A percentile compares a stretch with the other conserved stretches of the same genome.
phyloP scores from a whole-genome alignment of 2,113 vertebrate species.

The Pelusios castaneus region DNA sequence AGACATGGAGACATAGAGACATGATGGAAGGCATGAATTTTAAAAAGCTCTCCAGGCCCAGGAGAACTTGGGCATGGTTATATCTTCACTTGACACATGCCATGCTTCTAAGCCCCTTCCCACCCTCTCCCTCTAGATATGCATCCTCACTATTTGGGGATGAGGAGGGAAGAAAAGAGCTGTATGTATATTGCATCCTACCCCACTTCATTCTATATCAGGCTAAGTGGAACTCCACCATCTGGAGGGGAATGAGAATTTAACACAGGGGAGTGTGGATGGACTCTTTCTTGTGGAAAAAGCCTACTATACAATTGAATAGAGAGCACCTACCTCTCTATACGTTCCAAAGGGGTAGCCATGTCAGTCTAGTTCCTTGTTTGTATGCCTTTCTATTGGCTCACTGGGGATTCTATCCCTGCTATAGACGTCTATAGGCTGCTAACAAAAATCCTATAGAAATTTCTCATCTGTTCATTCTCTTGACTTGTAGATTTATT shows the following conservation, averaged over 20 bases:
- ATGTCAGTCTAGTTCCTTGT: no score
- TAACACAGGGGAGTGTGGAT: background rate
- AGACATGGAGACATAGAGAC: background rate
- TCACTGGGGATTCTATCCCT: no score
- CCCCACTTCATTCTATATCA: background rate
- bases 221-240: background rate
- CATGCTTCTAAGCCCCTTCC: background rate
- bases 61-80: background rate
- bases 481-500: no score
- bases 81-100: background rate
- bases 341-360: no score
- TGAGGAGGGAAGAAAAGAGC: background rate
- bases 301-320: no score
- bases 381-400: no score
- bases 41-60: background rate
- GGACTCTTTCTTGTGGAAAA: background rate
- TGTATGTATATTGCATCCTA: background rate
- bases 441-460: no score
- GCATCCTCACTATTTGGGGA: no score
- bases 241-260: background rate
- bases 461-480: no score
- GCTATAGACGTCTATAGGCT: no score
- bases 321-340: no score
- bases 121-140: fast-evolving
- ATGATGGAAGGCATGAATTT: background rate